Percentiles rank a stretch among this genome's conserved stretches.
These are phyloP conservation scores for Pelobates cultripes DNA, from an alignment of 2,797 vertebrate genomes.

Conservation along the genomic window DNA sequence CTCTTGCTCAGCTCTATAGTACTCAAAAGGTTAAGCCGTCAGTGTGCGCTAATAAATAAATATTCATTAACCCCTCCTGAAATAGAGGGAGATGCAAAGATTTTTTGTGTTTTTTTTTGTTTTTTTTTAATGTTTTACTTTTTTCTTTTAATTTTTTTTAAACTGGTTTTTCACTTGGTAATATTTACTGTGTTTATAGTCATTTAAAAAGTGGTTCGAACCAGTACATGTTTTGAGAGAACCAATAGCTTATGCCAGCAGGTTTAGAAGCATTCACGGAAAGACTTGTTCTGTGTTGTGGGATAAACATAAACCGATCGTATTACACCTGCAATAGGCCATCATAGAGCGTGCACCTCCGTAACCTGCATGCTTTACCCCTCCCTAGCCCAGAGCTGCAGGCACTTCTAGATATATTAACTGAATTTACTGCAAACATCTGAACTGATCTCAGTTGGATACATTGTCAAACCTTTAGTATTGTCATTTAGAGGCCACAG, in stretches of 20 bases:
- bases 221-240: not conserved
- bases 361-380: not conserved
- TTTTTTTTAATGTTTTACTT: not conserved
- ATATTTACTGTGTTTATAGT: not conserved
- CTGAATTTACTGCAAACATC: slow-evolving; percentile 43
- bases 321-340: slow-evolving; percentile 17
- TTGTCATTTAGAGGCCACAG: not conserved
- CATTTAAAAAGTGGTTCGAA: not conserved
- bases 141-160: not conserved
- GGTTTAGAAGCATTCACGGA: slow-evolving; percentile 31
- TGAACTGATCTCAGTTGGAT: not conserved
- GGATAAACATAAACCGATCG: slow-evolving; percentile 17
- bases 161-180: too few species aligned
- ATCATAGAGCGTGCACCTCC: not conserved
- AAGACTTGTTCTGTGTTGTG: slow-evolving; percentile 31
- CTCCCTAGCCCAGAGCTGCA: not conserved
- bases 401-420: not conserved
- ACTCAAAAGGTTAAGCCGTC: too few species aligned
- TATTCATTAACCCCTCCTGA: too few species aligned
- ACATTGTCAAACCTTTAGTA: not conserved
- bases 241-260: not conserved
- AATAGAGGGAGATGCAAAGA: too few species aligned
- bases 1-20: too few species aligned
- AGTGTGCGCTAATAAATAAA: too few species aligned
- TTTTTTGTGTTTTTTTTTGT: too few species aligned